Conservation (phyloP, 2,888 invertebrate species). For the Drosophila anomelani region DNA sequence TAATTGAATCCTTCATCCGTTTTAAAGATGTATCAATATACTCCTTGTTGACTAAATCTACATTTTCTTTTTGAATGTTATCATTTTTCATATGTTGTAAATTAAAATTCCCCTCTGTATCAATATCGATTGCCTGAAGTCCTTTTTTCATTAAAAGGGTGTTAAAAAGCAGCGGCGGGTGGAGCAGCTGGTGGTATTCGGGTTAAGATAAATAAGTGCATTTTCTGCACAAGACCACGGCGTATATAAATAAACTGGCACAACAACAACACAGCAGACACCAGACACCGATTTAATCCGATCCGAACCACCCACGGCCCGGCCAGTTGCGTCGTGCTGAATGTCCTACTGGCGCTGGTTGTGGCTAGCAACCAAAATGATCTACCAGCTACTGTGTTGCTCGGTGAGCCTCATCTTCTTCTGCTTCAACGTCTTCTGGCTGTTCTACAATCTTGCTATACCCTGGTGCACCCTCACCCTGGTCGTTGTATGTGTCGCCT, state of each 20-base stretch:
- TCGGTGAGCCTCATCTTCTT: conserved; percentile 82
- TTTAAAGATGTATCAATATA: too few relatives aligned
- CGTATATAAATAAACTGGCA: conserved; percentile 22
- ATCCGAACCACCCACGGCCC: conserved; percentile 9
- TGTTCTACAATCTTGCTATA: too few relatives aligned
- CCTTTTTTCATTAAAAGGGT: neutral
- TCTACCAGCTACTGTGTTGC: conserved; percentile 83
- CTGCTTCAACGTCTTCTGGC: conserved; percentile 83
- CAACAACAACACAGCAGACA: neutral
- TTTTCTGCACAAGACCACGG: conserved; percentile 23
- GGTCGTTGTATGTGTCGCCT: too few relatives aligned
- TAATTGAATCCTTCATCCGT: too few relatives aligned
- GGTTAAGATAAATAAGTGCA: conserved; percentile 67
- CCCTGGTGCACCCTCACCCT: too few relatives aligned
- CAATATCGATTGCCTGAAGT: too few relatives aligned
- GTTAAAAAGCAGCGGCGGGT: conserved; percentile 7
- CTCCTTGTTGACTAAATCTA: too few relatives aligned
- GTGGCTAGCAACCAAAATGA: conserved; percentile 83
- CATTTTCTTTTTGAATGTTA: too few relatives aligned
- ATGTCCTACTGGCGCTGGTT: conserved; percentile 80
- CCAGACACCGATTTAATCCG: conserved; percentile 37
- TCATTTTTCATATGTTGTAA: too few relatives aligned
- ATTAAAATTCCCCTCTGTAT: too few relatives aligned
- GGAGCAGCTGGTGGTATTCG: conserved; percentile 57
- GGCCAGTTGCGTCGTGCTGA: conserved; percentile 61